Base-by-base conservation (phyloP, 2,113 vertebrate genomes). In the Cyprinodon tularosa region DNA sequence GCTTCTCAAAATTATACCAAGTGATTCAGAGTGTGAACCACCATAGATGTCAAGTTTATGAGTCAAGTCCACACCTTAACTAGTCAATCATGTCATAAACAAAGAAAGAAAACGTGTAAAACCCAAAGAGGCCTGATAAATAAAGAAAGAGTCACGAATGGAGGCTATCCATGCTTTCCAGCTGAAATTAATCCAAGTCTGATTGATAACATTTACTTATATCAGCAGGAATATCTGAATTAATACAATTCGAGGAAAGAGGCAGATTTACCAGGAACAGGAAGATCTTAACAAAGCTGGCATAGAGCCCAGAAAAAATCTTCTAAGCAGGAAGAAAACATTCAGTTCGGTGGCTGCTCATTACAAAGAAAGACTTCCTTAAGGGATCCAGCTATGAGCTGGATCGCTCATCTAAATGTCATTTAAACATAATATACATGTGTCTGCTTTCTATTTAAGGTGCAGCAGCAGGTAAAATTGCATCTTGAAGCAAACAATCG, bases 151-250 rank as follows among this genome's bases (percentile, higher is more conserved):
- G 44, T n/a, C 12, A 20, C 40, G 68, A 71, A 38, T 12, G 10
- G 6, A 66, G 29, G 17, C 45, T 63, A 45, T 68, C 20, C 77
- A 22, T 45, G 47, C 65, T 81, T 83, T 77, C 72, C 61, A 38
- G 66, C 11, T 29, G 40, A 12, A 1, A 36, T 0, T 4, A 12
- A 68, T 45, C 48, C 38, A 71, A 66, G 29, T 64, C 71, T 78
- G 78, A 9, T 67, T 53, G 39, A 48, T 40, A 39, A 67, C 17
- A 36, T 48, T 57, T 8, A 64, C 80, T 77, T 63, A 3, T 61
- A 42, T 67, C 44, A 64, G 64, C 50, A 60, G 63, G 47, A 17
- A 50, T 47, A 45, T 64, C 62, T 61, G 22, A 1, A 48, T 68
- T 85, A 84, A 78, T 59, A 76, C 12, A 3, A 57, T 20, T 15